Conservation (phyloP, 2,888 invertebrate genomes). For the Sialis fuliginosa region DNA sequence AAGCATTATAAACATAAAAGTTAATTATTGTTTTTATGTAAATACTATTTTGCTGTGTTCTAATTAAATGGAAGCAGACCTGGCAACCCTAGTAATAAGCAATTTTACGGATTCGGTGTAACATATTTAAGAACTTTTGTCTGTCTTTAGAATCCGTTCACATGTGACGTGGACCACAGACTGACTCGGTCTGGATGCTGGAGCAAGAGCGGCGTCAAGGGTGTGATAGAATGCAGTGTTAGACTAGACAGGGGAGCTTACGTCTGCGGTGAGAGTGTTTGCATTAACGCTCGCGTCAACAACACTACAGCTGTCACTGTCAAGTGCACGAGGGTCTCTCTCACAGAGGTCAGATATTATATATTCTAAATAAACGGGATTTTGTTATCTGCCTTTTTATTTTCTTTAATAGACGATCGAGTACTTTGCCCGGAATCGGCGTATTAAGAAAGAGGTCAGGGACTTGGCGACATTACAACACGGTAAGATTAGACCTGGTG, state of each 20-base stretch:
- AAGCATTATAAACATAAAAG: too few species aligned
- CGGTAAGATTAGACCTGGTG: slow-evolving; percentile 68
- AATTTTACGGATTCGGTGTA: too few species aligned
- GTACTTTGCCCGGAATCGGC: slow-evolving; percentile 71
- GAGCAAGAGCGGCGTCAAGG: slow-evolving; percentile 20
- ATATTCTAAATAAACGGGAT: background rate
- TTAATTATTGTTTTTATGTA: too few species aligned
- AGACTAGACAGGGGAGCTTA: slow-evolving; percentile 82
- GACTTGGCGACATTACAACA: slow-evolving; percentile 62
- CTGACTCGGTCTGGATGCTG: background rate
- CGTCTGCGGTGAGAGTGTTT: slow-evolving; percentile 86
- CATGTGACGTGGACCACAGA: slow-evolving; percentile 73
- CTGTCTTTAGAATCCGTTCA: slow-evolving; percentile 62
- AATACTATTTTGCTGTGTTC: too few species aligned
- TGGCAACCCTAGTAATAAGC: too few species aligned
- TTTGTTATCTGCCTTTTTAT: background rate
- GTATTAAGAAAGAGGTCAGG: slow-evolving; percentile 71
- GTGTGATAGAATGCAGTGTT: slow-evolving; percentile 71
- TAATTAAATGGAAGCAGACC: too few species aligned
- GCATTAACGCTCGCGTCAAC: slow-evolving; percentile 65
- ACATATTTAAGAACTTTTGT: background rate
- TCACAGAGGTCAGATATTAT: slow-evolving; percentile 43
- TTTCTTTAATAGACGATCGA: slow-evolving; percentile 52
- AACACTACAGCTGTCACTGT: slow-evolving; percentile 77
- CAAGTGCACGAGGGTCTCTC: slow-evolving; percentile 55